A percentile compares a stretch with the other conserved stretches of the same genome.
phyloP scores from a whole-genome alignment of 2,888 invertebrate species.

The Tiphia femorata region DNA sequence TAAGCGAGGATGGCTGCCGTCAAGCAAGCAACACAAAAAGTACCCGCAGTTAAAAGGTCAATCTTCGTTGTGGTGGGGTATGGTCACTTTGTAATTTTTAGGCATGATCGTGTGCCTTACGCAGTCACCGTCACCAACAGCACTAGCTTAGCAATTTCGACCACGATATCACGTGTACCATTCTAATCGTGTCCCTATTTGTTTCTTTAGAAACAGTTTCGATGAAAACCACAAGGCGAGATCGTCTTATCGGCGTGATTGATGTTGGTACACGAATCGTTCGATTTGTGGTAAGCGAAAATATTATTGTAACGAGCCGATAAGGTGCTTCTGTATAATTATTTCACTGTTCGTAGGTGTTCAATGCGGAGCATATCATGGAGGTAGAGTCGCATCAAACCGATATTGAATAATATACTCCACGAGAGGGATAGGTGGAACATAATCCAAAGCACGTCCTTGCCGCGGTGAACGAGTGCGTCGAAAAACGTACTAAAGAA shows the following conservation, averaged over 20 bases:
- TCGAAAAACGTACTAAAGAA: constrained; percentile 80
- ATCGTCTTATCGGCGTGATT: constrained; percentile 86
- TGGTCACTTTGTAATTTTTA: no score
- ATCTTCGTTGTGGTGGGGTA: no score
- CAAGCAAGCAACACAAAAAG: no score
- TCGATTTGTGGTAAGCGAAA: constrained; percentile 80
- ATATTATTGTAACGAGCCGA: background rate
- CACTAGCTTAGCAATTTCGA: no score
- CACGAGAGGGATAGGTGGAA: constrained; percentile 94
- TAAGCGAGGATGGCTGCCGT: no score
- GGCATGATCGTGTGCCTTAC: no score
- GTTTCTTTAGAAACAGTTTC: constrained; percentile 55
- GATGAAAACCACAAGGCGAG: constrained; percentile 47
- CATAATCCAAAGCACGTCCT: constrained; percentile 91
- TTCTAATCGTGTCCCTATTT: no score
- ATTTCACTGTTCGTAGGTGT: constrained; percentile 74
- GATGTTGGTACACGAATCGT: constrained; percentile 96
- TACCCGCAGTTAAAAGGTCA: no score
- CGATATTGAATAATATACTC: constrained; percentile 83
- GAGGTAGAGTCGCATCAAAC: constrained; percentile 86
- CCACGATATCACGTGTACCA: no score
- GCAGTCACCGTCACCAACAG: no score
- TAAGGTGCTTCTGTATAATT: no score
- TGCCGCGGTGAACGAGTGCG: constrained; percentile 81
- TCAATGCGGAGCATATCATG: constrained; percentile 81